Evolutionary conservation across 2,113 vertebrate species (phyloP).

Genomic region (Onychostruthus taczanowskii): DNA sequence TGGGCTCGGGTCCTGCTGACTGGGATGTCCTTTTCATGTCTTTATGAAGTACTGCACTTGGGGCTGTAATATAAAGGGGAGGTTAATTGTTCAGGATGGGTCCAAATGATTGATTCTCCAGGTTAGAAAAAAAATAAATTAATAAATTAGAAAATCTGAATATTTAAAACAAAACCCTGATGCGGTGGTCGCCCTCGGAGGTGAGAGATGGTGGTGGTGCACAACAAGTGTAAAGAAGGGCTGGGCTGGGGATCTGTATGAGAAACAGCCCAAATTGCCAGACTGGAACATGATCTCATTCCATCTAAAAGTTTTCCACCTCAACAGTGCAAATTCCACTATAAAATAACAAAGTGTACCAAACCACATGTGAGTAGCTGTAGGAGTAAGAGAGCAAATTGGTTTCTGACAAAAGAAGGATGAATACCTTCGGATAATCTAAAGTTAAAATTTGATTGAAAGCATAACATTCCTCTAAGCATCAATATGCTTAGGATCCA

Average conservation of each 20-base stretch:
- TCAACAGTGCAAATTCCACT: background rate
- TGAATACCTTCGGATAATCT: constrained; percentile 38
- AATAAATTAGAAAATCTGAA: background rate
- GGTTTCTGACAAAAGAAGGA: constrained; percentile 43
- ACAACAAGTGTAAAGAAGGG: background rate
- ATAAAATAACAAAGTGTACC: background rate
- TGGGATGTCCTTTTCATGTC: constrained; percentile 50
- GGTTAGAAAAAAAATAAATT: background rate
- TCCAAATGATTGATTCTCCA: constrained; percentile 23
- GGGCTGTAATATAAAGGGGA: constrained; percentile 18
- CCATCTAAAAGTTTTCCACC: constrained; percentile 16
- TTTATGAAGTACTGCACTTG: constrained; percentile 23
- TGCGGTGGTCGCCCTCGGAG: fast-evolving
- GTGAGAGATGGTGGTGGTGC: background rate
- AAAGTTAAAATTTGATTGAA: constrained; percentile 48
- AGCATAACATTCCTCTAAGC: constrained; percentile 53
- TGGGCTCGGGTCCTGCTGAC: background rate
- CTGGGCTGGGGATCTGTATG: background rate
- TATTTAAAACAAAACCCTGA: background rate
- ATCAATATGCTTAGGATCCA: constrained; percentile 32
- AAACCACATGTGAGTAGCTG: constrained; percentile 23
- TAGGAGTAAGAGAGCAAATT: constrained; percentile 42
- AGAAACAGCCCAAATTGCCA: background rate
- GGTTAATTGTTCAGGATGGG: constrained; percentile 58
- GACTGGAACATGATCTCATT: background rate